Percentiles rank a stretch among this genome's conserved stretches.
Conservation (phyloP, 1,140 invertebrate genomes). For the Tigriopus japonicus region DNA sequence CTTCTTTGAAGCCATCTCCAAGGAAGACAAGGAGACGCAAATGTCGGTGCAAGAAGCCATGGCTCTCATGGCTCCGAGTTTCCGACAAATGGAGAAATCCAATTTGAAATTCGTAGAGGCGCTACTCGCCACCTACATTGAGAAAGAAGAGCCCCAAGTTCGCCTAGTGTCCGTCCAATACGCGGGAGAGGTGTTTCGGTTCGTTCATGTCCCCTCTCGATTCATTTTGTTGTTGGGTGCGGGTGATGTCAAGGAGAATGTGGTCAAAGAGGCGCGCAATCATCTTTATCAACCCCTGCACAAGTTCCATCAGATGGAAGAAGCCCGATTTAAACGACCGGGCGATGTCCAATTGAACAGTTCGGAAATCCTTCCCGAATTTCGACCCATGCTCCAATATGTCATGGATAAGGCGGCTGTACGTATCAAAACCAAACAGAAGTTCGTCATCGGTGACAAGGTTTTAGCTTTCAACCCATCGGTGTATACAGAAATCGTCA, state of each 20-base stretch:
- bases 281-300: constrained; percentile 38
- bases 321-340: constrained; percentile 16
- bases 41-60: constrained; percentile 35
- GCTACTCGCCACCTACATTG: constrained; percentile 38
- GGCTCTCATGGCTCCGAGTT: constrained; percentile 45
- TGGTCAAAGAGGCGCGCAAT: constrained; percentile 47
- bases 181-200: constrained; percentile 54
- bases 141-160: constrained; percentile 45
- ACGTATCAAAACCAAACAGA: constrained; percentile 32
- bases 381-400: constrained; percentile 39
- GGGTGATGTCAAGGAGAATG: constrained; percentile 64
- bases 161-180: constrained; percentile 63
- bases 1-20: constrained; percentile 41
- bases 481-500: neutral
- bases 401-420: constrained; percentile 40
- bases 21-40: constrained; percentile 28
- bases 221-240: constrained; percentile 63
- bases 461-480: constrained; percentile 41
- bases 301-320: constrained; percentile 28
- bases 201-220: constrained; percentile 55
- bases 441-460: constrained; percentile 40
- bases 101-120: constrained; percentile 32
- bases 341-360: neutral
- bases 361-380: constrained; percentile 30
- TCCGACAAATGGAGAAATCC: constrained; percentile 29